Percentiles rank a stretch among this genome's conserved stretches.
Evolutionary conservation across 2,113 vertebrate species (phyloP).

Genomic region (Mus pahari): DNA sequence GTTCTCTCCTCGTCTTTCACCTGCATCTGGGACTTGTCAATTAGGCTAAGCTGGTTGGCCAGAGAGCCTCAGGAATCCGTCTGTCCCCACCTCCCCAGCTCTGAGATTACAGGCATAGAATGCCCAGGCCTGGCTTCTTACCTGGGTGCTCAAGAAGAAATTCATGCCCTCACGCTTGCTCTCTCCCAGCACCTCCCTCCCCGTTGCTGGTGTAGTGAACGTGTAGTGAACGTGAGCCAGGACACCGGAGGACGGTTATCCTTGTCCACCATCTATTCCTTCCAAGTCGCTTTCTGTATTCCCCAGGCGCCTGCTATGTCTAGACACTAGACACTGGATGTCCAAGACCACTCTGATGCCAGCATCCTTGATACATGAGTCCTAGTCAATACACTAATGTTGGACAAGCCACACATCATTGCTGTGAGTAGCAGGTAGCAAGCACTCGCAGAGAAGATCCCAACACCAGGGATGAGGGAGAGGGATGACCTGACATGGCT

Average conservation of each 20-base stretch:
- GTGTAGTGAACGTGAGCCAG: neutral
- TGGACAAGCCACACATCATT: fast-evolving
- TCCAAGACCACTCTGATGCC: fast-evolving
- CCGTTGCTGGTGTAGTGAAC: neutral
- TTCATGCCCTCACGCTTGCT: neutral
- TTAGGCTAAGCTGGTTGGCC: neutral
- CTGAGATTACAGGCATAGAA: neutral
- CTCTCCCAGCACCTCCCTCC: neutral
- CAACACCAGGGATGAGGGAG: neutral
- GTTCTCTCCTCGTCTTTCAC: neutral
- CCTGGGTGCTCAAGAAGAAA: neutral
- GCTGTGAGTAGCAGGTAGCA: neutral
- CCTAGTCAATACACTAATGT: neutral
- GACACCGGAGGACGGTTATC: neutral
- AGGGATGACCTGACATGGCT: neutral
- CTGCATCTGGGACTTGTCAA: neutral
- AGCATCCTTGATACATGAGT: neutral
- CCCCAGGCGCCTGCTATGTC: neutral
- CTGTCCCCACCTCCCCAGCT: neutral
- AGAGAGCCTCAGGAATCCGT: neutral
- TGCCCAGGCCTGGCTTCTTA: neutral
- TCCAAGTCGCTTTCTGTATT: neutral
- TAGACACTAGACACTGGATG: neutral
- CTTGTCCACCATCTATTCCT: neutral
- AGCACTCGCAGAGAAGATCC: neutral